Base-by-base conservation (phyloP, 2,797 vertebrate species). In the Simalia tracyae region DNA sequence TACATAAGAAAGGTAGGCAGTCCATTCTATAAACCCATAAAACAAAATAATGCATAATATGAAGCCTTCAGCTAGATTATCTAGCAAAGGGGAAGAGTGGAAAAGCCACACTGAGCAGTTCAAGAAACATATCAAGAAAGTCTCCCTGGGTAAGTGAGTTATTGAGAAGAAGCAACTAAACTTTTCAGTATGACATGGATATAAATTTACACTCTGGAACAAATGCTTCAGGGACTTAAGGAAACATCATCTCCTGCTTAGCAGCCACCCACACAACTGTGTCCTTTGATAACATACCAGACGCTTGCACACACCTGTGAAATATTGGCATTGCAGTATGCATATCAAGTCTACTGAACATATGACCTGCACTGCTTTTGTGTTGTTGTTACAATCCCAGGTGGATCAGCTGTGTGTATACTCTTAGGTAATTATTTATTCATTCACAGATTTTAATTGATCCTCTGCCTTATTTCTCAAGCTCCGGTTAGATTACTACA, bases 201-300 rank as follows among this genome's bases (percentile, higher is more conserved):
- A 72, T 91, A 95, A 93, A 94, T 93, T 89, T 89, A 93, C 24
- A 68, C 9, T 4, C 64, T 64, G 92, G 92, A 95, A 95, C 93
- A 61, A 96, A 94, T 94, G 93, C 63, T 66, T 93, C 63, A 1
- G 42, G 91, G 96, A 92, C 93, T 96, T 95, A 92, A 88, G 94
- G 92, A 94, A 96, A 91, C 64, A 54, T 15, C 0, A 0, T 94
- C 94, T 95, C 93, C 54, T 93, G 5, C 84, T 64, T 72, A 86
- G 92, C 95, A 95, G 50, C 95, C 94, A 95, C 96, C 95, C 94
- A 95, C 93, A 91, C 95, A 93, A 96, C 95, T 96, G 94, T 93
- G 89, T 94, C 95, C 22, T 42, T 96, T 96, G 72, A 19, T 96
- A 93, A 93, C 87, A 66, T 66, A 61, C 84, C 95, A 90, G 56